Base-by-base conservation (phyloP, 2,797 vertebrate species). In the Apogon hyalosoma region DNA sequence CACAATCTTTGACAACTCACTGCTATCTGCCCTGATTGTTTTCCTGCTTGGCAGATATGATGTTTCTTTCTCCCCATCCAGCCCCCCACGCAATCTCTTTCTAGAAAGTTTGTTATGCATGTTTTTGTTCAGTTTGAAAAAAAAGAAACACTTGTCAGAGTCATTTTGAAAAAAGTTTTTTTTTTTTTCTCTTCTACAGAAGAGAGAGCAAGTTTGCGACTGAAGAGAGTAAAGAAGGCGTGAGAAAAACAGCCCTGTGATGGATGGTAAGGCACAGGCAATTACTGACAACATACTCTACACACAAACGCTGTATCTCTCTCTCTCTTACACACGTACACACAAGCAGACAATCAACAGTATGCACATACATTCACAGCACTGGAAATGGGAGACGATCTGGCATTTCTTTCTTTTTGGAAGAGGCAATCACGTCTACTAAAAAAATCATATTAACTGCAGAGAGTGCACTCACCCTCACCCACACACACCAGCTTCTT, bases 31-130 rank as follows among this genome's bases (percentile, higher is more conserved):
- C 80, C 88, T 85, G 69, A 89, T 89, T 87, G 87, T 86, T 86
- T 87, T 78, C 70, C 64, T 80, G 76, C 69, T 83, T 84, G 82
- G 80, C 84, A 90, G 84, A 79, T 86, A 79, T 75, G 77, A 86
- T 84, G 72, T 80, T 80, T 82, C 70, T 77, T 75, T 61, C 76
- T 67, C 65, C 73, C 63, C 66, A 74, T 77, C 40, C 47, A 74
- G 57, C 56, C 48, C 61, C 83, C 77, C 61, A 79, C 71, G 21
- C 84, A 83, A 74, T 67, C 73, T 68, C 73, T 82, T 82, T 80
- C 77, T 80, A 77, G 73, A 90, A 90, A 88, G 81, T 88, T 87
- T 89, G 68, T 83, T 87, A 80, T 87, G 69, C 66, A 77, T 82
- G 71, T 65, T 74, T 84, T 83, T 43, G 57, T 82, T 86, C 75